A percentile compares a stretch with the other conserved stretches of the same genome.
Evolutionary conservation across 2,888 invertebrate species (phyloP).

Genomic region (Byasa hedistus): DNA sequence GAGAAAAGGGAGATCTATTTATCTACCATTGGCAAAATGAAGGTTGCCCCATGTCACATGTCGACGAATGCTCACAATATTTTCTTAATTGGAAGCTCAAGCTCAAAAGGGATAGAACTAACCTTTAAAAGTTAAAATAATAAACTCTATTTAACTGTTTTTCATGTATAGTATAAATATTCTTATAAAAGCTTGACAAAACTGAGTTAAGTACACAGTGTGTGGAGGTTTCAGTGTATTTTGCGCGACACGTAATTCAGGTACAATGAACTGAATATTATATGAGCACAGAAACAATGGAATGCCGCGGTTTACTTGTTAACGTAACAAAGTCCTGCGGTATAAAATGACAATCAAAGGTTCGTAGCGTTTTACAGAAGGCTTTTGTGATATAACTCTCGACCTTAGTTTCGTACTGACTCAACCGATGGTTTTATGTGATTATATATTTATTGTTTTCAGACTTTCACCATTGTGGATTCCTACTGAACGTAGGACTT

Average conservation of each 20-base stretch:
- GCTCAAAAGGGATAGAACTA: too few species aligned
- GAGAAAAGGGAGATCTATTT: too few species aligned
- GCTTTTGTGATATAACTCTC: slow-evolving; percentile 5
- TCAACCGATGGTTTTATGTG: not conserved
- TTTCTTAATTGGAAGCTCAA: too few species aligned
- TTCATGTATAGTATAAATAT: not conserved
- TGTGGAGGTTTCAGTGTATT: not conserved
- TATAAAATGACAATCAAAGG: slow-evolving; percentile 13
- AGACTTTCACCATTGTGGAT: too few species aligned
- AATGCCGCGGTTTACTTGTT: slow-evolving; percentile 14
- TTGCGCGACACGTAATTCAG: slow-evolving; percentile 1
- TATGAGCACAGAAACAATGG: slow-evolving; percentile 10
- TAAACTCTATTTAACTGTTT: not conserved
- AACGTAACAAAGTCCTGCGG: slow-evolving; percentile 20
- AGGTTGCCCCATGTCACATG: too few species aligned
- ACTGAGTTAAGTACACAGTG: not conserved
- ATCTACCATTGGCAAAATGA: too few species aligned
- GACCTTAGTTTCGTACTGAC: slow-evolving; percentile 9
- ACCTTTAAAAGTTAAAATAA: not conserved
- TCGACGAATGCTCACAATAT: too few species aligned
- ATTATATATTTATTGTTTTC: not conserved
- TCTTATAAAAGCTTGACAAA: not conserved
- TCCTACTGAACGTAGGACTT: too few species aligned
- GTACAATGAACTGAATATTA: slow-evolving; percentile 16
- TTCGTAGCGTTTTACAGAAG: slow-evolving; percentile 2